Base-by-base conservation (phyloP, 2,113 vertebrate genomes). In the Apodemus sylvaticus region DNA sequence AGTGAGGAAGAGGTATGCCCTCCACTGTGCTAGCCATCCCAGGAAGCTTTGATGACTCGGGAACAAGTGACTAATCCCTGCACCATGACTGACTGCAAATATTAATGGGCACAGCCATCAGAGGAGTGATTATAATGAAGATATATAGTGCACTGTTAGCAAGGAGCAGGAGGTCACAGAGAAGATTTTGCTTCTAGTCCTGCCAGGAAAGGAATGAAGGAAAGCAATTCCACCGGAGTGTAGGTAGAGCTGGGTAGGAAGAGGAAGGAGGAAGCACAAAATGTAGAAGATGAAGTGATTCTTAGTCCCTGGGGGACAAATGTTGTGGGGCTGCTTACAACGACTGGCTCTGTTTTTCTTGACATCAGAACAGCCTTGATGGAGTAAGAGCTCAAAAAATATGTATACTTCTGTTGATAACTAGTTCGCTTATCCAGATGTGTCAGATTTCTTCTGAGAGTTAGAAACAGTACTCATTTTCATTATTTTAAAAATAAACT, bases 401-500 rank as follows among this genome's bases (percentile, higher is more conserved):
- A 53, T 64, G 77, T 68, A 9, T 1, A 34, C 17, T 31, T 86
- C 66, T 60, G 34, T 78, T 90, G 82, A 90, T 94, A 62, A 53
- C 3, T 12, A 51, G 45, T 42, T 77, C 87, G 77, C 4, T 45
- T 45, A 60, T 55, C 17, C 14, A 68, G 86, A 90, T 14, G 45
- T 76, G 62, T 36, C 5, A 81, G 39, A 24, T 53, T 77, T 83
- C 42, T 91, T 24, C 5, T 16, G 60, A 76, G 71, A 90, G 48
- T 87, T 78, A 77, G 73, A 91, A 87, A 90, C 42, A 86, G 39
- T n/a, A 13, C 76, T 91, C 11, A 45, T 26, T 53, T n/a, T 53
- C 31, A 68, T 78, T 53, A 62, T 94, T 89, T 83, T 90, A 83
- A 55, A 92, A 68, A 68, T 55, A 93, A 86, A 24, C 16, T 64